Base-by-base conservation (phyloP, 2,797 vertebrate species). In the Zenarchopterus dispar region DNA sequence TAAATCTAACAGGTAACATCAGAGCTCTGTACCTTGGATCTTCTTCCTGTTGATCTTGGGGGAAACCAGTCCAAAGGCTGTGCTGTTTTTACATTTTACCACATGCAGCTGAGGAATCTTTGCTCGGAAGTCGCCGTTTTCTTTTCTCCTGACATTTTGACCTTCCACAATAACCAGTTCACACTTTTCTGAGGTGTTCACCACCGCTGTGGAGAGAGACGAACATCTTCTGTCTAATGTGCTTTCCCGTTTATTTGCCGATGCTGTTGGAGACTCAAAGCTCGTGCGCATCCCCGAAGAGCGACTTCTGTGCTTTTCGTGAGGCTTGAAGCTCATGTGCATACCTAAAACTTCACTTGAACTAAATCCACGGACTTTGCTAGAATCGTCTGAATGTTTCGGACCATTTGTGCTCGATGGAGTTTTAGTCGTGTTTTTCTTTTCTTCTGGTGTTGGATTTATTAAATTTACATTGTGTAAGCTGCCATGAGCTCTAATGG, bases 31-130 rank as follows among this genome's bases (percentile, higher is more conserved):
- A 94, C 93, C 93, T 93, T 84, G 74, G 67, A 70, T 54, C 65
- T 77, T 91, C 62, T 78, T 84, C 80, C 91, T 89, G 85, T 62
- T 90, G 67, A 90, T 72, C 81, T 94, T 93, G 18, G 94, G 93
- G 57, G 93, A 95, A 64, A 94, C 90, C 19, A 94, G 79, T 55
- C 90, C 79, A 43, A 93, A 94, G 16, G 92, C 87, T 0, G 91
- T 93, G 70, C 86, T 91, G 54, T 94, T 93, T 83, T 92, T 93
- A 73, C 90, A 92, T 53, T 92, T 92, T 42, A 92, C 88, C 62
- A 93, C 90, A 65, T 93, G 93, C 0, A 94, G 81, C 76, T 87
- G 89, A 5, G 93, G 92, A 58, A 92, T 80, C 70, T 92, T 91
- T 4, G 81, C 70, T 50, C 51, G 43, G 21, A 74, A 71, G 10